A percentile compares a stretch with the other conserved stretches of the same genome.
phyloP scores from a whole-genome alignment of 2,888 invertebrate species.

The Digitonthophagus gazella region DNA sequence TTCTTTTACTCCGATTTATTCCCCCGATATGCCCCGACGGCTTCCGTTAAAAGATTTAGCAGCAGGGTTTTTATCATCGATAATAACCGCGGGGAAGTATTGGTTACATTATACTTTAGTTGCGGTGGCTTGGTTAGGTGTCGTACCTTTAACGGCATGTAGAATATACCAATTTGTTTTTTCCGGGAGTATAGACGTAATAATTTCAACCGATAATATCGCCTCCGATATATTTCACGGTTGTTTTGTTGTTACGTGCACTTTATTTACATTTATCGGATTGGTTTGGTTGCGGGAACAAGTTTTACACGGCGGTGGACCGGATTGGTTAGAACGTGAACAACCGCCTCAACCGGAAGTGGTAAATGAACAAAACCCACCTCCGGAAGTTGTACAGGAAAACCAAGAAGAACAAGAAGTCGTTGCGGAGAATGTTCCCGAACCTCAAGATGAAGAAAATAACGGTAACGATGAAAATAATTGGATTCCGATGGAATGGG shows the following conservation, averaged over 20 bases:
- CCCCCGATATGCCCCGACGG: conserved; percentile 99
- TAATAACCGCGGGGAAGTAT: conserved; percentile 89
- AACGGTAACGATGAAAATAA: conserved; percentile 76
- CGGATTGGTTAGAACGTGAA: conserved; percentile 90
- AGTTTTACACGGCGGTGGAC: conserved; percentile 95
- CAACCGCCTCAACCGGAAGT: conserved; percentile 39
- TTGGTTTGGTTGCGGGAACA: conserved; percentile 95
- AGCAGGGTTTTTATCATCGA: conserved; percentile 83
- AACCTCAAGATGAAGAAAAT: conserved; percentile 52
- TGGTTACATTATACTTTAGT: conserved; percentile 98
- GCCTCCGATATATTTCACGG: conserved; percentile 94
- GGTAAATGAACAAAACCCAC: conserved; percentile 49
- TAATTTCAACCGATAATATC: conserved; percentile 89
- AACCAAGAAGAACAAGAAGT: conserved; percentile 38
- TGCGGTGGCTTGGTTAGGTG: conserved; percentile 94
- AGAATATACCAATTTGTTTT: conserved; percentile 93
- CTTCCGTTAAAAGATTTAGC: conserved; percentile 91
- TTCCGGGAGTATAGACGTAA: conserved; percentile 83
- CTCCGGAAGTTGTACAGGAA: conserved; percentile 29
- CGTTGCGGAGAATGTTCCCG: conserved; percentile 38
- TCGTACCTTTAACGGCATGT: conserved; percentile 95
- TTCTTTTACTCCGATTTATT: conserved; percentile 98
- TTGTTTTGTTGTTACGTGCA: conserved; percentile 94
- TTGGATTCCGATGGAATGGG: conserved; percentile 99
- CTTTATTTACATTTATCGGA: conserved; percentile 93